Conservation (phyloP, 2,113 vertebrate species). For the Thalassoma bifasciatum region DNA sequence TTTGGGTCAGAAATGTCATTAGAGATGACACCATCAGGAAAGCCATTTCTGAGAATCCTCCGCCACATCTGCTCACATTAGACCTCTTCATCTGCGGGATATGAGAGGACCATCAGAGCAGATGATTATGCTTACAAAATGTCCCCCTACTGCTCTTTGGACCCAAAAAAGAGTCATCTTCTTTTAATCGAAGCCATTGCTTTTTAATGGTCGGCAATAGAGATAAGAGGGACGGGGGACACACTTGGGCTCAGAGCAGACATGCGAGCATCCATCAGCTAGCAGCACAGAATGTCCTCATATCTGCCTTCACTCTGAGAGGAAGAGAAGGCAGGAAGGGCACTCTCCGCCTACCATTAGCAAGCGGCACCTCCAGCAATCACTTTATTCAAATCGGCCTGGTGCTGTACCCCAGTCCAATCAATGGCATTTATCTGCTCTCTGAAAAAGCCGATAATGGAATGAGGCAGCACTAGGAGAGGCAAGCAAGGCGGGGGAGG, state of each 20-base stretch:
- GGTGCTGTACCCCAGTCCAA: slow-evolving; percentile 69
- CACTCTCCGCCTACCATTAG: slow-evolving; percentile 68
- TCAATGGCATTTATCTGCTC: slow-evolving; percentile 82
- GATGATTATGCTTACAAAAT: slow-evolving; percentile 74
- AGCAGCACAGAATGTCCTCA: slow-evolving; percentile 56
- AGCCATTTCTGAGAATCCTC: slow-evolving; percentile 51
- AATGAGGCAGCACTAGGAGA: slow-evolving; percentile 65
- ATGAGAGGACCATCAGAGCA: slow-evolving; percentile 68
- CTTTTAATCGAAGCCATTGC: slow-evolving; percentile 79
- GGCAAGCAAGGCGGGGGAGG: slow-evolving; percentile 36
- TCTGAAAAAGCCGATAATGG: slow-evolving; percentile 78
- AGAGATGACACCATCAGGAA: slow-evolving; percentile 69
- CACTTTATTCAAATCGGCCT: slow-evolving; percentile 70
- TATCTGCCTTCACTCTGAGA: slow-evolving; percentile 44
- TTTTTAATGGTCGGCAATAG: slow-evolving; percentile 77
- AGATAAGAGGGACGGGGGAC: slow-evolving; percentile 64
- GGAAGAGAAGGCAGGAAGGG: slow-evolving; percentile 64
- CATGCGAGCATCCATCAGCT: slow-evolving; percentile 63
- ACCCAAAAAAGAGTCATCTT: slow-evolving; percentile 72
- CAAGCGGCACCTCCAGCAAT: slow-evolving; percentile 64
- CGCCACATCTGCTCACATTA: slow-evolving; percentile 77
- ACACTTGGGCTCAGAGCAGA: slow-evolving; percentile 38
- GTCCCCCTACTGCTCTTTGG: slow-evolving; percentile 67
- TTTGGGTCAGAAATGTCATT: slow-evolving; percentile 70
- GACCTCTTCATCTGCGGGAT: slow-evolving; percentile 70